Evolutionary conservation across 2,113 vertebrate genomes (phyloP).

Genomic region (Bubo bubo): DNA sequence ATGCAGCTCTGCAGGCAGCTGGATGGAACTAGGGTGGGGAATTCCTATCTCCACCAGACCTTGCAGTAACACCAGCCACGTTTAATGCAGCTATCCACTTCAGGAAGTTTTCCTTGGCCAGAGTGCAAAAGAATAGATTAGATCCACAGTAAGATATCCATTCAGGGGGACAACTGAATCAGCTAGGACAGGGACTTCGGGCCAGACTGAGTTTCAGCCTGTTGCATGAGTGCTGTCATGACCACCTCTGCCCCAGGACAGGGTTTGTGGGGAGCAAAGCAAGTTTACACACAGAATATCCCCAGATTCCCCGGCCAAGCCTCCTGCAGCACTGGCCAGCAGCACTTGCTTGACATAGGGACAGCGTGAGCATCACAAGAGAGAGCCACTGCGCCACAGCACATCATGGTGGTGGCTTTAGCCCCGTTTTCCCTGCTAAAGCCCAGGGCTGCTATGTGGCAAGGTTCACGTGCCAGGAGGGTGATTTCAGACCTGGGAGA

Average conservation of each 20-base stretch:
- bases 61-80: neutral
- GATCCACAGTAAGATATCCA: neutral
- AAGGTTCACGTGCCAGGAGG: neutral
- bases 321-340: neutral
- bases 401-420: rapidly evolving
- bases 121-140: neutral
- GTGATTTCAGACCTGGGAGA: neutral
- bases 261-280: neutral
- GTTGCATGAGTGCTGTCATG: neutral
- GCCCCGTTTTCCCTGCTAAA: neutral
- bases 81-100: neutral
- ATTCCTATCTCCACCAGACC: neutral
- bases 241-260: neutral
- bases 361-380: neutral
- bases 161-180: neutral
- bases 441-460: neutral
- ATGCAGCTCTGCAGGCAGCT: neutral
- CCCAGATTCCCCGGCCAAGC: neutral
- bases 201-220: neutral
- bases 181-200: neutral
- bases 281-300: neutral
- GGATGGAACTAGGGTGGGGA: neutral
- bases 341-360: rapidly evolving
- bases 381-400: neutral
- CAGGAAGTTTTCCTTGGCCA: neutral